These are phyloP conservation scores for Ictidomys tridecemlineatus DNA, from an alignment of 2,113 vertebrate species.

Conservation along the genomic window DNA sequence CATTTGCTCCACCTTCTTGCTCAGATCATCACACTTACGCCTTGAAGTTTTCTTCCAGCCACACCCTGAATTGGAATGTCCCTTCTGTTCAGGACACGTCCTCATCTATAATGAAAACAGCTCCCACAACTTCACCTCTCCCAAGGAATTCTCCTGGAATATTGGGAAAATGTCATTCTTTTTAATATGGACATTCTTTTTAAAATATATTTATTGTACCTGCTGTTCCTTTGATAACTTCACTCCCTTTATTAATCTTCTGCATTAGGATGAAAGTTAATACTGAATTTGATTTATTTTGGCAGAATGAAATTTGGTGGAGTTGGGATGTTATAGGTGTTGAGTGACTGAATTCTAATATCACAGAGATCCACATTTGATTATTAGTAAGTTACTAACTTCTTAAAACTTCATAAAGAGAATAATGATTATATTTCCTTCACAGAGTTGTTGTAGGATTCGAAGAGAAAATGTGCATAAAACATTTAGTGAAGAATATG, in stretches of 20 bases:
- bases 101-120: background rate
- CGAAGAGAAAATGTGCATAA: background rate
- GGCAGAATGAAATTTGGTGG: background rate
- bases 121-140: constrained; percentile 1
- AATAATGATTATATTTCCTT: background rate
- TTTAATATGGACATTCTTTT: background rate
- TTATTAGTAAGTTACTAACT: background rate
- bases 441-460: background rate
- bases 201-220: background rate
- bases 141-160: background rate
- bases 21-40: background rate
- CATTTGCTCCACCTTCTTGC: background rate
- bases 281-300: constrained; percentile 18
- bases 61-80: constrained; percentile 34
- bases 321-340: background rate
- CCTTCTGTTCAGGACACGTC: background rate
- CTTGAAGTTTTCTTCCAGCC: constrained; percentile 42
- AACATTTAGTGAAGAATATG: background rate
- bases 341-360: background rate
- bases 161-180: constrained; percentile 29
- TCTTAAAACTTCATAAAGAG: background rate
- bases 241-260: background rate
- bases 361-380: background rate
- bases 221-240: background rate
- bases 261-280: background rate